Percentiles rank a stretch among this genome's conserved stretches.
Evolutionary conservation across 2,113 vertebrate species (phyloP).

Genomic region (Lepus americanus): DNA sequence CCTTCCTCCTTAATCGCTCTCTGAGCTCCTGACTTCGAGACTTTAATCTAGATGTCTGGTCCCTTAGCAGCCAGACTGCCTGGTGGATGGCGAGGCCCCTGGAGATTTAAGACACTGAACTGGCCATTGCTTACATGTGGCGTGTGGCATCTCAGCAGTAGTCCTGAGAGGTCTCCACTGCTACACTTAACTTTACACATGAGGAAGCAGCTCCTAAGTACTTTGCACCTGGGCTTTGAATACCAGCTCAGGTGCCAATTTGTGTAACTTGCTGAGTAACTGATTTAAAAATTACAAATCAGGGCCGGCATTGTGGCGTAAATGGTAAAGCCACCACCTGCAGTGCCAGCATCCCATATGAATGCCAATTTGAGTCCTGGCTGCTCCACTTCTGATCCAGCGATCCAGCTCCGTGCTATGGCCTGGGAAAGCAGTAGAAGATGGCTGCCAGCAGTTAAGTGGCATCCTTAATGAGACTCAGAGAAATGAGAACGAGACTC

Average conservation of each 20-base stretch:
- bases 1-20: not conserved
- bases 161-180: not conserved
- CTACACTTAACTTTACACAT: slow-evolving; percentile 3
- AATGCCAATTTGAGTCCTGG: no score
- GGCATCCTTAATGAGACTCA: no score
- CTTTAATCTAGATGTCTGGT: not conserved
- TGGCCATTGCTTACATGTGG: not conserved
- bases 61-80: not conserved
- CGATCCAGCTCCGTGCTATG: no score
- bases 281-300: not conserved
- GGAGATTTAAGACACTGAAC: not conserved
- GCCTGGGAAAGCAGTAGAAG: no score
- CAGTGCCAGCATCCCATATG: no score
- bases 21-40: not conserved
- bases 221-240: not conserved
- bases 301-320: not conserved
- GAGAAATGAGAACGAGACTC: no score
- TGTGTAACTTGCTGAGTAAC: not conserved
- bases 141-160: not conserved
- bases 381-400: no score
- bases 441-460: no score
- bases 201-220: not conserved
- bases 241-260: not conserved
- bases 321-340: no score
- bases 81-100: not conserved